Evolutionary conservation across 1,140 invertebrate genomes (phyloP).

Genomic region (Heliconius congener): DNA sequence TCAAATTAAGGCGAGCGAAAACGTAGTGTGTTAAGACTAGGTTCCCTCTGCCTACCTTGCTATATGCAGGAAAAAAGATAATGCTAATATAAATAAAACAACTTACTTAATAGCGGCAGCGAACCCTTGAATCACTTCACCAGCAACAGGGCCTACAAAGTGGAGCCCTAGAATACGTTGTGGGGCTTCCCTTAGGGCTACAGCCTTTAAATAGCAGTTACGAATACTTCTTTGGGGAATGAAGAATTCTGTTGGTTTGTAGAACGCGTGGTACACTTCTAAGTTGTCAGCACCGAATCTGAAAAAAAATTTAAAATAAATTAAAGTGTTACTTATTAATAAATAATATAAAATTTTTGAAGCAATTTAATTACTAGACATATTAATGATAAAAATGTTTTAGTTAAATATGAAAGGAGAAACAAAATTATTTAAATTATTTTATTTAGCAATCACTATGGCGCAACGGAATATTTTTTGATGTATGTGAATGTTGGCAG

Average conservation of each 20-base stretch:
- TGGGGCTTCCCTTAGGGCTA: constrained; percentile 84
- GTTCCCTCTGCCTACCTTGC: too few relatives aligned
- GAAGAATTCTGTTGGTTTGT: constrained; percentile 97
- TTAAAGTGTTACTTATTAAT: neutral
- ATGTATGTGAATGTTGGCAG: too few relatives aligned
- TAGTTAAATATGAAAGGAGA: too few relatives aligned
- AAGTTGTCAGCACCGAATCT: constrained; percentile 86
- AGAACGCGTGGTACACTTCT: constrained; percentile 96
- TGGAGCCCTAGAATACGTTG: constrained; percentile 96
- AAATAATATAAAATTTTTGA: too few relatives aligned
- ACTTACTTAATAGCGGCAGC: constrained; percentile 90
- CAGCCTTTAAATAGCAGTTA: constrained; percentile 91
- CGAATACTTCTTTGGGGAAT: constrained; percentile 90
- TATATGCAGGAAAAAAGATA: too few relatives aligned
- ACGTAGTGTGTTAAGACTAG: too few relatives aligned
- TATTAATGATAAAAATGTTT: too few relatives aligned
- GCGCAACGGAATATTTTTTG: too few relatives aligned
- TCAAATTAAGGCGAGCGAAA: too few relatives aligned
- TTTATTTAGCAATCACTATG: too few relatives aligned
- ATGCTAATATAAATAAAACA: neutral
- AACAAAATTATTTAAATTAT: too few relatives aligned
- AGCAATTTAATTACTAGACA: too few relatives aligned
- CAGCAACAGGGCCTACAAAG: constrained; percentile 96
- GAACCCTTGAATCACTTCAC: constrained; percentile 98
- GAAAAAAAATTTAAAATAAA: neutral